These are phyloP conservation scores for Trogon melanurus DNA, from an alignment of 2,113 vertebrate genomes.

Conservation along the genomic window DNA sequence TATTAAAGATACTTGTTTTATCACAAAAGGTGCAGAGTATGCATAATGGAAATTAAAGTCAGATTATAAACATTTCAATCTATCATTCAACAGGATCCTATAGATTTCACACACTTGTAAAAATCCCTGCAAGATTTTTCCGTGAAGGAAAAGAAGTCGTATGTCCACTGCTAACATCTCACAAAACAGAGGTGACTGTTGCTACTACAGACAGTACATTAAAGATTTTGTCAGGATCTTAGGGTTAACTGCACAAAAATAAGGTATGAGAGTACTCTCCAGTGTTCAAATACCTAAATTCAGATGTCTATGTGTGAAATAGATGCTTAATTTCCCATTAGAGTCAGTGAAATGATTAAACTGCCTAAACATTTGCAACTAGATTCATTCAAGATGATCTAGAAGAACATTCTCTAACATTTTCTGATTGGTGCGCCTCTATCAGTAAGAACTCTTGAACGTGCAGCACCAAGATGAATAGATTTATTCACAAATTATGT, in stretches of 20 bases:
- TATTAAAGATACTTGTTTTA: neutral
- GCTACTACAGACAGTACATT: neutral
- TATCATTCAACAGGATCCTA: neutral
- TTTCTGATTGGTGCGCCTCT: neutral
- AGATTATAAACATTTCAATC: neutral
- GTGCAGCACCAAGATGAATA: rapidly evolving
- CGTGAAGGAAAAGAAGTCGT: neutral
- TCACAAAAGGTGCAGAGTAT: neutral
- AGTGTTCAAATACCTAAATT: neutral
- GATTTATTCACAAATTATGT: neutral
- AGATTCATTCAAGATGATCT: neutral
- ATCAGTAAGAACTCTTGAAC: rapidly evolving
- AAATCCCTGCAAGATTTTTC: neutral
- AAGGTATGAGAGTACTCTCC: neutral
- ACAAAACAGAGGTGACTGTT: neutral
- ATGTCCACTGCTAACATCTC: neutral
- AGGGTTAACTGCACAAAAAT: neutral
- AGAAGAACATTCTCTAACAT: neutral
- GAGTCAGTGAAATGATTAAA: neutral
- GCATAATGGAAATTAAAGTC: neutral
- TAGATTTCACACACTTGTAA: neutral
- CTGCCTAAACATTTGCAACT: neutral
- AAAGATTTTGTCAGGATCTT: neutral
- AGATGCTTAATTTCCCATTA: neutral
- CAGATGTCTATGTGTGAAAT: neutral